Base-by-base conservation (phyloP, 2,888 invertebrate genomes). In the Slavum lentiscoides region DNA sequence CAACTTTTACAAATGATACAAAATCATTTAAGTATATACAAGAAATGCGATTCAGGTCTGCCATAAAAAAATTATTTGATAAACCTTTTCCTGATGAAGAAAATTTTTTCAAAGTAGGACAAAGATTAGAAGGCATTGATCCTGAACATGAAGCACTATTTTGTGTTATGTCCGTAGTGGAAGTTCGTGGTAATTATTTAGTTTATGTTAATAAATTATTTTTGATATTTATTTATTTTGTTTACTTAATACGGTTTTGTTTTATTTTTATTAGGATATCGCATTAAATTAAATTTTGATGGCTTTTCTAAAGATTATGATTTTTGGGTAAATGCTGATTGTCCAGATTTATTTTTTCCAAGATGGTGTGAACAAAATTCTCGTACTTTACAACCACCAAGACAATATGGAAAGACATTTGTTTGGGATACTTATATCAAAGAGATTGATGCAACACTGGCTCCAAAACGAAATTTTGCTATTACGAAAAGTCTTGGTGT, bases 111-210 rank as follows among this genome's bases (percentile, higher is more conserved):
- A 91, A 92, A 85, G 90, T 92, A 62, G 95, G 95, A 5, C 95
- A 96, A 94, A 93, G 94, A 85, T 86, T 97, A 84, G 97, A 97
- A 88, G 97, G 95, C 4, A 93, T 97, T 67, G 97, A 98, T 88
- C 97, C 97, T 0, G 92, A 92, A 85, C 94, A 96, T 87, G 96
- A 95, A 81, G 92, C 94, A 0, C 88, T 94, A 82, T 95, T 95
- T 86, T 96, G 96, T 86, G 95, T 96, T 39, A 90, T 95, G 76
- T 93, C 93, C 0, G 92, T 97, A 43, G 91, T 92, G 0, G 94
- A 94, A 86, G 91, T 93, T 70, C 86, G 87, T 83, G 89, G 88
- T 87, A 84, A 82, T 30, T 55, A 55, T 74, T 8, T 4, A 64
- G n/a, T 53, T 7, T 21, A 37, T 49, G n/a, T 43, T 59, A 30